Evolutionary conservation across 2,888 invertebrate genomes (phyloP).

Genomic region (Mesochorus sp.): DNA sequence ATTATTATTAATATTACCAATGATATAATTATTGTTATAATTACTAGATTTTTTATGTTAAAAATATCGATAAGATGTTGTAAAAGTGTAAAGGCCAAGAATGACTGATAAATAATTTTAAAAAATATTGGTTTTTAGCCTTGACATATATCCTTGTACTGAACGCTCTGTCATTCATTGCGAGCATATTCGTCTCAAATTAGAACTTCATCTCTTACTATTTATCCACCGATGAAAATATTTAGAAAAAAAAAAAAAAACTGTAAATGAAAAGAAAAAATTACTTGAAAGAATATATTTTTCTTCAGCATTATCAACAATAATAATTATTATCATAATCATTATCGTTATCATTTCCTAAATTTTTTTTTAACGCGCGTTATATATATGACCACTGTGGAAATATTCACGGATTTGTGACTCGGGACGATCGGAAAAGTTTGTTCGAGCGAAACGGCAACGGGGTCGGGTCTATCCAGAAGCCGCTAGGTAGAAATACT

Average conservation of each 20-base stretch:
- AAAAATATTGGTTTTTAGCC: constrained; percentile 15
- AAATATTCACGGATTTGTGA: constrained; percentile 56
- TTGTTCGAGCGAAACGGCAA: constrained; percentile 51
- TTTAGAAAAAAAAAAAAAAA: too few relatives aligned
- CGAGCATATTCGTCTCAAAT: not conserved
- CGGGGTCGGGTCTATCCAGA: constrained; percentile 29
- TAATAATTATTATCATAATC: not conserved
- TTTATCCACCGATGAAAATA: too few relatives aligned
- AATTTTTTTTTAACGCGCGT: constrained; percentile 27
- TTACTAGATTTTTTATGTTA: too few relatives aligned
- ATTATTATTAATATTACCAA: too few relatives aligned
- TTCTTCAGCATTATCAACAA: too few relatives aligned
- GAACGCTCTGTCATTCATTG: not conserved
- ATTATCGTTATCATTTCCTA: not conserved
- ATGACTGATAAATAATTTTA: too few relatives aligned
- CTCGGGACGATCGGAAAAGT: constrained; percentile 55
- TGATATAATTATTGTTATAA: too few relatives aligned
- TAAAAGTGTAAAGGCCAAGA: too few relatives aligned
- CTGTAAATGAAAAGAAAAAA: too few relatives aligned
- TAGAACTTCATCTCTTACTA: not conserved
- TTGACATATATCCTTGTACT: not conserved
- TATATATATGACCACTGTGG: constrained; percentile 9
- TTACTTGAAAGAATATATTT: not conserved
- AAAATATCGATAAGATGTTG: too few relatives aligned
- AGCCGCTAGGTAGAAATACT: constrained; percentile 16